Conservation (phyloP, 2,113 vertebrate species). For the Echinops telfairi region DNA sequence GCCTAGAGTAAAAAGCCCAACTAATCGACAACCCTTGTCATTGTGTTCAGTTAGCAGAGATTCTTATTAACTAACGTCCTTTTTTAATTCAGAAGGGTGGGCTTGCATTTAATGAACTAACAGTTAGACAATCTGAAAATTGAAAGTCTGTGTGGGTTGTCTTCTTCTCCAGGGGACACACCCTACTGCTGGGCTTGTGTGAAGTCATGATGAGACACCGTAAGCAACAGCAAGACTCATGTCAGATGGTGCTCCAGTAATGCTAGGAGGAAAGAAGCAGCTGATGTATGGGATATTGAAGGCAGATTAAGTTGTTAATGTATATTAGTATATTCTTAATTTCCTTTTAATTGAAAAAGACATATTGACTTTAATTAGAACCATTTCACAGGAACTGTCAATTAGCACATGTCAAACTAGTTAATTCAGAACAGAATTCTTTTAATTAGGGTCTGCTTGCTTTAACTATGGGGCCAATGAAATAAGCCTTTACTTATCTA, state of each 20-base stretch:
- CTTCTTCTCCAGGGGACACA: conserved; percentile 77
- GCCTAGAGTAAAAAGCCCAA: conserved; percentile 71
- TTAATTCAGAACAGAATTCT: conserved; percentile 93
- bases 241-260: conserved; percentile 89
- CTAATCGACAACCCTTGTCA: conserved; percentile 80
- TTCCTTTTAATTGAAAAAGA: conserved; percentile 94
- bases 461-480: conserved; percentile 89
- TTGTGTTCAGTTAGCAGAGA: conserved; percentile 69
- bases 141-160: conserved; percentile 73
- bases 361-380: conserved; percentile 94
- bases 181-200: conserved; percentile 77
- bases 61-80: conserved; percentile 62
- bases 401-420: conserved; percentile 93
- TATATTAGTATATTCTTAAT: conserved; percentile 93
- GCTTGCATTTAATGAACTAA: conserved; percentile 71
- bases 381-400: conserved; percentile 92
- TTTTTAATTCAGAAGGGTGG: conserved; percentile 60
- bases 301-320: conserved; percentile 92
- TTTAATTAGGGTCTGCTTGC: conserved; percentile 92
- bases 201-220: conserved; percentile 86
- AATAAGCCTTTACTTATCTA: conserved; percentile 88
- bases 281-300: conserved; percentile 91
- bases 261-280: conserved; percentile 82
- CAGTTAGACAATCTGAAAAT: conserved; percentile 46
- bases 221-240: conserved; percentile 88